Base-by-base conservation (phyloP, 2,888 invertebrate species). In the Baccha elongata region DNA sequence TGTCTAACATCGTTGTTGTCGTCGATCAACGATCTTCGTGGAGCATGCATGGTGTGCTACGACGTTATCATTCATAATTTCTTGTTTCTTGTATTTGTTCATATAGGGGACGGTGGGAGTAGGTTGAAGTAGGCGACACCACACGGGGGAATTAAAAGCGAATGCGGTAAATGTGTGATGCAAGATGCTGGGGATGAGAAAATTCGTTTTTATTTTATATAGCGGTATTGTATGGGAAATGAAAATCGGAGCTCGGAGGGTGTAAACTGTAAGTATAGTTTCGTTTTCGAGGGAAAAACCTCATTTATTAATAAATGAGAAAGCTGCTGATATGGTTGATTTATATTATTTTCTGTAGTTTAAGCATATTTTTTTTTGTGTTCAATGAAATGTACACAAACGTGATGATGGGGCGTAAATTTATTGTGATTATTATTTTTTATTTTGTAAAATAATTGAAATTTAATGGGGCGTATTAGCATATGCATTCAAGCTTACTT, bases 41-140 rank as follows among this genome's bases (percentile, higher is more conserved):
- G 55, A 29, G 69, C 26, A 32, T 44, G 40, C 53, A 53, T 55
- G 35, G 58, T 64, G 50, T 23, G 37, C 42, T 8, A 10, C 55
- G 68, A 73, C 68, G 78, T 68, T 83, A 83, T 83, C 83, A 83
- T 83, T 83, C 78, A 83, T 83, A 83, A 83, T 83, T 78, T 72
- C 62, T 78, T 81, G 58, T 50, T 75, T 65, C 37, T 64, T 32
- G 17, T 37, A 10, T 21, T 48, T 48, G 17, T 71, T 32, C 35
- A 50, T 29, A 26, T 35, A 40, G 35, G 40, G 21, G 69, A 26
- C 35, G 48, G 75, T 55, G 72, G 78, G 46, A 40, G 53, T 52
- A 35, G 50, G 48, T 37, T 48, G 55, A 23, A 23, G 46, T 53
- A 35, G 32, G 17, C 15, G 35, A 55, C 21, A 35, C 35, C 17